phyloP scores from a whole-genome alignment of 1,140 invertebrate species.

The Drosophila nigrodunni region DNA sequence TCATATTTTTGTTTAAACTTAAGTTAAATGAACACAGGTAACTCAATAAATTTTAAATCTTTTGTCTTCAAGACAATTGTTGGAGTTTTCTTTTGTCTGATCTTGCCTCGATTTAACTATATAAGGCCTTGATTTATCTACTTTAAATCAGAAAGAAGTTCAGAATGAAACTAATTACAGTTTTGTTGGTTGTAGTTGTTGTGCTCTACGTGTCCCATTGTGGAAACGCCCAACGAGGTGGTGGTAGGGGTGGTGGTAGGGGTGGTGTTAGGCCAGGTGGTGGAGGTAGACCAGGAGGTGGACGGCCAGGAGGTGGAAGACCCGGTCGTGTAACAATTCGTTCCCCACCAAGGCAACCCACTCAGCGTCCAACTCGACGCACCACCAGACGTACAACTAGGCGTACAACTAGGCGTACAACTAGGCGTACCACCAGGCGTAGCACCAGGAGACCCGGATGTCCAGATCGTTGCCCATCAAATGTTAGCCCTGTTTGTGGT shows the following conservation, averaged over 20 bases:
- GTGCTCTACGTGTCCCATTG: constrained; percentile 5
- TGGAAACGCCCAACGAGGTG: not conserved
- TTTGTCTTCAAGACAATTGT: too few relatives aligned
- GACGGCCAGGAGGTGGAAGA: not conserved
- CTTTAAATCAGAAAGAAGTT: not conserved
- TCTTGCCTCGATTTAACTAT: not conserved
- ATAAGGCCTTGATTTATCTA: not conserved
- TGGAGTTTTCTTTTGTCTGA: not conserved
- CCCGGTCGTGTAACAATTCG: too few relatives aligned
- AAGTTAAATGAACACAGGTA: too few relatives aligned
- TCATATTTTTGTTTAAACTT: too few relatives aligned
- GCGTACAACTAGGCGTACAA: not conserved
- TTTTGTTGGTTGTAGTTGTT: not conserved
- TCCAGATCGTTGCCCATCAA: not conserved
- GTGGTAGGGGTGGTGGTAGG: not conserved
- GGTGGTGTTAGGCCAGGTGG: not conserved
- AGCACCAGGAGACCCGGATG: not conserved
- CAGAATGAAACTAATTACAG: constrained; percentile 11
- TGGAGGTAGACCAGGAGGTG: not conserved
- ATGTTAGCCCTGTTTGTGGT: constrained; percentile 9
- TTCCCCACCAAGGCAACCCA: not conserved
- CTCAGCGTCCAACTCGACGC: too few relatives aligned
- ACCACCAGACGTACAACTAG: not conserved
- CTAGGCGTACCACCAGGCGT: not conserved
- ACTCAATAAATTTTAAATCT: not conserved